Conservation (phyloP, 2,888 invertebrate species). For the Pseudococcus jackbeardsleyi region DNA sequence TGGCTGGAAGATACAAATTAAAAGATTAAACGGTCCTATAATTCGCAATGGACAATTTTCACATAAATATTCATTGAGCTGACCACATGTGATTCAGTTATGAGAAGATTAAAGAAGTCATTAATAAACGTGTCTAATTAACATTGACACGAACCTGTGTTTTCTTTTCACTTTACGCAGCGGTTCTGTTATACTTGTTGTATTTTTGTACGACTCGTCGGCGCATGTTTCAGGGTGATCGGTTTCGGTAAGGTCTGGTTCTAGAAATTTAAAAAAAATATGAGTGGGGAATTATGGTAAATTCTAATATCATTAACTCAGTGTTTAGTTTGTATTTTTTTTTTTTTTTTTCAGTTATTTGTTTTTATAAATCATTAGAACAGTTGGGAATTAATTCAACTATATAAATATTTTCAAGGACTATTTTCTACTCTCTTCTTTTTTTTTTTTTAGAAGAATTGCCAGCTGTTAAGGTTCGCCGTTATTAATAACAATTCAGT, state of each 20-base stretch:
- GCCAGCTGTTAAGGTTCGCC: background rate
- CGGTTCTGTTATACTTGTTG: background rate
- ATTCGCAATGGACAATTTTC: too few species aligned
- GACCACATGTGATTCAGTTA: too few species aligned
- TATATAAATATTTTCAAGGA: too few species aligned
- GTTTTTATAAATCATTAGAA: too few species aligned
- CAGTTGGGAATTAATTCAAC: too few species aligned
- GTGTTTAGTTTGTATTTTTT: too few species aligned
- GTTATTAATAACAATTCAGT: background rate
- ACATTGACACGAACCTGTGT: slow-evolving; percentile 62
- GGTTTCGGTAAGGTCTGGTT: background rate
- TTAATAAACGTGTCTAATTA: background rate
- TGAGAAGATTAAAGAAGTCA: too few species aligned
- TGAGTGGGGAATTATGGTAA: background rate
- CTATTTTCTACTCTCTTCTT: too few species aligned
- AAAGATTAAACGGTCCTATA: background rate
- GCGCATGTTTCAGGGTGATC: background rate
- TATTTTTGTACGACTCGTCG: slow-evolving; percentile 39
- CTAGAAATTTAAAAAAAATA: slow-evolving; percentile 30
- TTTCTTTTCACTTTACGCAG: slow-evolving; percentile 61
- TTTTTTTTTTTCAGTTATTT: too few species aligned
- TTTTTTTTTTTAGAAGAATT: too few species aligned
- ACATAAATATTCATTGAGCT: too few species aligned
- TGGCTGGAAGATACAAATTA: slow-evolving; percentile 71
- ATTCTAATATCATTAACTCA: too few species aligned